Evolutionary conservation across 2,113 vertebrate genomes (phyloP).

Genomic region (Struthidea cinerea): DNA sequence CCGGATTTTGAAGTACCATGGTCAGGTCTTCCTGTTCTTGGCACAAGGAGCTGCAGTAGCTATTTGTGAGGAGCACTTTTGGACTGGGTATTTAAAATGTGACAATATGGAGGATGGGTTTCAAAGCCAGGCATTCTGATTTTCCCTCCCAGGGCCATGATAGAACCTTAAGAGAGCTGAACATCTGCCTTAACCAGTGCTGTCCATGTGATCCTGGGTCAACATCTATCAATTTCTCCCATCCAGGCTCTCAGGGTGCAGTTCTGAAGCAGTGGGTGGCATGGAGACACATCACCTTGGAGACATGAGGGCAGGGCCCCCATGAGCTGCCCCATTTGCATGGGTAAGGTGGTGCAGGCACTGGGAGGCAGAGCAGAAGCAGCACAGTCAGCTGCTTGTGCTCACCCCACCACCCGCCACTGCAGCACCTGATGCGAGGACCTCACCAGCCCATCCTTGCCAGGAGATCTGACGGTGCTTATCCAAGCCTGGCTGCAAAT

Average conservation of each 20-base stretch:
- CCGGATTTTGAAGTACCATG: background rate
- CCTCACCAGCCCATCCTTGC: background rate
- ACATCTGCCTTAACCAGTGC: background rate
- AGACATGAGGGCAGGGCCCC: background rate
- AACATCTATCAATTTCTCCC: background rate
- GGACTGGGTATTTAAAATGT: background rate
- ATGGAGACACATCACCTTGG: background rate
- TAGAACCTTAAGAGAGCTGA: background rate
- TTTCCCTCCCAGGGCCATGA: background rate
- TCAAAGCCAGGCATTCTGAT: background rate
- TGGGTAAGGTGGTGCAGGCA: background rate
- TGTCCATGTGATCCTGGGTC: fast-evolving
- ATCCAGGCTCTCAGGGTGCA: background rate
- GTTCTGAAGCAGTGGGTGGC: background rate
- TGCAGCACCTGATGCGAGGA: background rate
- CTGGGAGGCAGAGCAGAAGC: background rate
- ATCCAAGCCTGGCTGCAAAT: background rate
- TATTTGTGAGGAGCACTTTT: background rate
- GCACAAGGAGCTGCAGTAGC: background rate
- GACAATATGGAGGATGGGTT: background rate
- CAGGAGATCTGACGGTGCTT: background rate
- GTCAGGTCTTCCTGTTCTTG: background rate
- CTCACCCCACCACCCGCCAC: background rate
- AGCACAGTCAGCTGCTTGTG: background rate
- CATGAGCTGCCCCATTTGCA: background rate